These are phyloP conservation scores for Zenarchopterus dispar DNA, from an alignment of 2,797 vertebrate genomes.

Conservation along the genomic window DNA sequence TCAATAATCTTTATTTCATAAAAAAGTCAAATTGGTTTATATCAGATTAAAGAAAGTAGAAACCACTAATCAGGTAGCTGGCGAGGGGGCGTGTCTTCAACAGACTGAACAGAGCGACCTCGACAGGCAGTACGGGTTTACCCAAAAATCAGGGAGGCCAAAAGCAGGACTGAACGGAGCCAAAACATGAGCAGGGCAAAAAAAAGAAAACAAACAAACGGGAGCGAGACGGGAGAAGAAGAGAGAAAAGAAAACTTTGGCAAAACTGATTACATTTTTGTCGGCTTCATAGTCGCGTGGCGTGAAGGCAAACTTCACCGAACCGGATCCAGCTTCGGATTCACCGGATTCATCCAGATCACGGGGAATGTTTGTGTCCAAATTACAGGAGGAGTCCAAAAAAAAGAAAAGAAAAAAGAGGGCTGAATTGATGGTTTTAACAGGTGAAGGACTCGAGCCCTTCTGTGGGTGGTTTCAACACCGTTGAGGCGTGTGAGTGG, in stretches of 20 bases:
- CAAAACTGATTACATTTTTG: conserved; percentile 37
- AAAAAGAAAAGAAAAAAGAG: background rate
- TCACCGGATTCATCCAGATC: conserved; percentile 22
- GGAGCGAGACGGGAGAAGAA: conserved; percentile 30
- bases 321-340: conserved; percentile 12
- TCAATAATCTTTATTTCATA: conserved; percentile 83
- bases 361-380: conserved; percentile 61
- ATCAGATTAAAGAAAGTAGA: conserved; percentile 84
- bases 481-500: conserved; percentile 79
- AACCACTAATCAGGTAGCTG: conserved; percentile 74
- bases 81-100: conserved; percentile 55
- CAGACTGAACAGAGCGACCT: conserved; percentile 31
- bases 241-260: conserved; percentile 51
- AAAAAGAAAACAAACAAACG: conserved; percentile 39
- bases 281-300: conserved; percentile 15
- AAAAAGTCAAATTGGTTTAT: conserved; percentile 82
- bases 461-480: conserved; percentile 58
- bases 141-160: conserved; percentile 25
- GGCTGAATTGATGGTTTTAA: background rate
- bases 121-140: conserved; percentile 32
- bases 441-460: conserved; percentile 74
- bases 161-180: conserved; percentile 26
- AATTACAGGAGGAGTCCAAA: conserved; percentile 51
- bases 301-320: conserved; percentile 31
- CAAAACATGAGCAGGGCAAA: conserved; percentile 8